A percentile compares a stretch with the other conserved stretches of the same genome.
Conservation (phyloP, 2,113 vertebrate genomes). For the Tychaedon coryphoeus region DNA sequence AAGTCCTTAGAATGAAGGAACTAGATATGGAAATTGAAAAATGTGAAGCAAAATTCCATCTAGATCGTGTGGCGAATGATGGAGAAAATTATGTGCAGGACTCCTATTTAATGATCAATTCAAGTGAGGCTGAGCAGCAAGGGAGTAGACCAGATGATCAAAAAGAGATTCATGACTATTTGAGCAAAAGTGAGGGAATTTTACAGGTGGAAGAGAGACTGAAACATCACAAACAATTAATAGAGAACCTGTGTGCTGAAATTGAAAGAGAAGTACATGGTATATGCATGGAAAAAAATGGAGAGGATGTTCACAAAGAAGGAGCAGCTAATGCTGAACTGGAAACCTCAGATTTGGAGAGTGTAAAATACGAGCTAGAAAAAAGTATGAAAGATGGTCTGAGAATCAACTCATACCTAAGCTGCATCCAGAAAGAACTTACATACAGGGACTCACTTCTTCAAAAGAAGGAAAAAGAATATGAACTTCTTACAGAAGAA, state of each 20-base stretch:
- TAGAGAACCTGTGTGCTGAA: conserved; percentile 82
- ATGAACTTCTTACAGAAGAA: conserved; percentile 84
- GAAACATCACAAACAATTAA: conserved; percentile 79
- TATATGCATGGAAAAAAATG: conserved; percentile 29
- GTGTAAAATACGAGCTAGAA: conserved; percentile 79
- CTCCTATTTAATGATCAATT: conserved; percentile 60
- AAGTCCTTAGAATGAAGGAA: conserved; percentile 86
- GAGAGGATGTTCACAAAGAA: background rate
- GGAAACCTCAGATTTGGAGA: conserved; percentile 73
- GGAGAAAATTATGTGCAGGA: conserved; percentile 75
- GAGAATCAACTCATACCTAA: conserved; percentile 79
- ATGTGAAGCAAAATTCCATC: conserved; percentile 75
- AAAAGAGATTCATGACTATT: conserved; percentile 71
- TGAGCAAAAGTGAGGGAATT: conserved; percentile 75
- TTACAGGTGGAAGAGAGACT: conserved; percentile 82
- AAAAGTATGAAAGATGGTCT: conserved; percentile 83
- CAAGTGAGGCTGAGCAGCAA: conserved; percentile 45
- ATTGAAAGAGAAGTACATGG: conserved; percentile 83
- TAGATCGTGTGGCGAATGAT: conserved; percentile 67
- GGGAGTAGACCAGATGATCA: conserved; percentile 24
- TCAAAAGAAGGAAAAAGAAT: conserved; percentile 85
- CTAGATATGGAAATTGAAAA: conserved; percentile 86
- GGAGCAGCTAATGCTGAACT: conserved; percentile 28
- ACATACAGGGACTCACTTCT: conserved; percentile 76
- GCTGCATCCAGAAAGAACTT: conserved; percentile 86